phyloP scores from a whole-genome alignment of 2,888 invertebrate species.

The Psylliodes chrysocephalus region DNA sequence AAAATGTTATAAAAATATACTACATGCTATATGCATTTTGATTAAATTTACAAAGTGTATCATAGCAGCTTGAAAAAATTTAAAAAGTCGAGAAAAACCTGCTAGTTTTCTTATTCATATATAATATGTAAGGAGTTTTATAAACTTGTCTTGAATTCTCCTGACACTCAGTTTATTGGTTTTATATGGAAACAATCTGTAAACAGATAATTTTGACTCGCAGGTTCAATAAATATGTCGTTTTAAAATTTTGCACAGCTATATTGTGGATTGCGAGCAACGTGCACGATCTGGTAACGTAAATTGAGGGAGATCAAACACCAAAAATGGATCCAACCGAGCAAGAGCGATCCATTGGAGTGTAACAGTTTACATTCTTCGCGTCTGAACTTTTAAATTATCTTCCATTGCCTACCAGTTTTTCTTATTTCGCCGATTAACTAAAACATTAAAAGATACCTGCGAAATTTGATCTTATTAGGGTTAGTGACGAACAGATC shows the following conservation, averaged over 20 bases:
- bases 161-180: too few species aligned
- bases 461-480: slow-evolving; percentile 6
- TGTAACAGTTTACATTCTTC: slow-evolving; percentile 41
- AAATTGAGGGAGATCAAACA: slow-evolving; percentile 34
- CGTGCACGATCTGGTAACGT: slow-evolving; percentile 20
- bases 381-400: slow-evolving; percentile 41
- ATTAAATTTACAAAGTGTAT: too few species aligned
- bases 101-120: too few species aligned
- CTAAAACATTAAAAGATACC: slow-evolving; percentile 30
- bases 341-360: slow-evolving; percentile 29
- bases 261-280: neutral
- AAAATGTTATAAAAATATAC: too few species aligned
- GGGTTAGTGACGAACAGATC: too few species aligned
- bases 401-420: slow-evolving; percentile 36
- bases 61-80: too few species aligned
- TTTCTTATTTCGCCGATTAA: slow-evolving; percentile 38
- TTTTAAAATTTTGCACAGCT: neutral
- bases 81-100: too few species aligned
- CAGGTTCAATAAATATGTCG: neutral
- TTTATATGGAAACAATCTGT: too few species aligned
- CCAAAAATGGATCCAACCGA: slow-evolving; percentile 31
- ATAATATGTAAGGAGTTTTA: too few species aligned
- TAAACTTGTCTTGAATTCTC: too few species aligned
- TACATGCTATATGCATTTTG: too few species aligned
- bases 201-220: too few species aligned